Conservation (phyloP, 2,888 invertebrate genomes). For the Tetropium fuscum region DNA sequence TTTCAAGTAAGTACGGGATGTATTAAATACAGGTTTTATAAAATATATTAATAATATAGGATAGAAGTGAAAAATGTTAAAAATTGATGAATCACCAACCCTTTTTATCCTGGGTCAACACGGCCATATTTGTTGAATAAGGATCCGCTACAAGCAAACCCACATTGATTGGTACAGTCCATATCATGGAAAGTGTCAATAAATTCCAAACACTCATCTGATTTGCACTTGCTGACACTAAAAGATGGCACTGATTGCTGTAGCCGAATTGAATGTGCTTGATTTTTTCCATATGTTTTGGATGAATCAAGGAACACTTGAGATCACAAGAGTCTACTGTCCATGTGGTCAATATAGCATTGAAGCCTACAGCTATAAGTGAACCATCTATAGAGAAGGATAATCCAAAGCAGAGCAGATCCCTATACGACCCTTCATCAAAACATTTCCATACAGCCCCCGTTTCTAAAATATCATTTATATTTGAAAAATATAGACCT, state of each 20-base stretch:
- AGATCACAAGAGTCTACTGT: constrained; percentile 71
- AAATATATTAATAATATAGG: too few species aligned
- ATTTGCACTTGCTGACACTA: constrained; percentile 70
- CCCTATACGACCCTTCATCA: constrained; percentile 73
- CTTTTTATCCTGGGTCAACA: constrained; percentile 73
- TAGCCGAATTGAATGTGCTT: constrained; percentile 72
- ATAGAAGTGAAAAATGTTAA: too few species aligned
- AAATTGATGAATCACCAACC: constrained; percentile 72
- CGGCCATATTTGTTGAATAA: constrained; percentile 75
- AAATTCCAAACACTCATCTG: constrained; percentile 80
- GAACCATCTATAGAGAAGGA: constrained; percentile 84
- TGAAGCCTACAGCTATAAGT: constrained; percentile 77
- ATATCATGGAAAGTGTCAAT: constrained; percentile 75
- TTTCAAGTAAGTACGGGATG: too few species aligned
- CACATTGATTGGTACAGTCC: constrained; percentile 72
- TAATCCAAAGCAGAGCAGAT: constrained; percentile 70
- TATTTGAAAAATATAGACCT: background rate
- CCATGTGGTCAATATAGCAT: constrained; percentile 77
- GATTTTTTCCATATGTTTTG: constrained; percentile 52
- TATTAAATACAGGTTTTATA: too few species aligned
- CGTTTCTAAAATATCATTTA: constrained; percentile 62
- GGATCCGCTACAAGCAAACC: constrained; percentile 71
- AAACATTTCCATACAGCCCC: constrained; percentile 76
- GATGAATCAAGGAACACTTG: constrained; percentile 70
- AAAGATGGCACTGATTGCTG: constrained; percentile 69